Percentiles rank a stretch among this genome's conserved stretches.
phyloP scores from a whole-genome alignment of 2,797 vertebrate species.

The Leucoraja ocellata region DNA sequence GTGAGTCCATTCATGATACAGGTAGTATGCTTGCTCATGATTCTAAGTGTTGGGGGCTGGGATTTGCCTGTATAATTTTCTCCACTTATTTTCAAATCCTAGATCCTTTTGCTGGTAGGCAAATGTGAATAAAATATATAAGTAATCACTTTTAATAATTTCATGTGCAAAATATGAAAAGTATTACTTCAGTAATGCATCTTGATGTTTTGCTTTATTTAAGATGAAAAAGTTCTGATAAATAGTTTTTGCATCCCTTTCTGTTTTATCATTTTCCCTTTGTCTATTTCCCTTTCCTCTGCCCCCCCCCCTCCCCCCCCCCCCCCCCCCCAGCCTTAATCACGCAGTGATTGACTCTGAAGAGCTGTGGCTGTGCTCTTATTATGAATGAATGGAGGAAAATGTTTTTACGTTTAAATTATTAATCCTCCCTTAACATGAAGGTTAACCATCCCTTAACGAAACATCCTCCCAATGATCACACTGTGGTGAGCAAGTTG shows the following conservation, averaged over 20 bases:
- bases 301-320: no score
- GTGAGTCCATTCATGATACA: neutral
- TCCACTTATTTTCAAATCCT: neutral
- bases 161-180: slow-evolving; percentile 16
- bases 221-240: neutral
- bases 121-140: neutral
- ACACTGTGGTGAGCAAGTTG: slow-evolving; percentile 10
- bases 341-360: neutral
- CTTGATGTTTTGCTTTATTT: slow-evolving; percentile 21
- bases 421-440: neutral
- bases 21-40: neutral
- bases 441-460: no score
- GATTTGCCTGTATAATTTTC: neutral
- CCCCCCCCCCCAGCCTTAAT: neutral
- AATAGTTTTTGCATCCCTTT: slow-evolving; percentile 13
- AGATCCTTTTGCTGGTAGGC: neutral
- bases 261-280: neutral
- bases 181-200: slow-evolving; percentile 22
- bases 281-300: no score
- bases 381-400: neutral
- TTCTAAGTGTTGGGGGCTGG: neutral
- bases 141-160: neutral
- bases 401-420: neutral
- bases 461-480: neutral
- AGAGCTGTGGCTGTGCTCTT: neutral